phyloP scores from a whole-genome alignment of 1,140 invertebrate genomes.

The Microplitis demolitor region DNA sequence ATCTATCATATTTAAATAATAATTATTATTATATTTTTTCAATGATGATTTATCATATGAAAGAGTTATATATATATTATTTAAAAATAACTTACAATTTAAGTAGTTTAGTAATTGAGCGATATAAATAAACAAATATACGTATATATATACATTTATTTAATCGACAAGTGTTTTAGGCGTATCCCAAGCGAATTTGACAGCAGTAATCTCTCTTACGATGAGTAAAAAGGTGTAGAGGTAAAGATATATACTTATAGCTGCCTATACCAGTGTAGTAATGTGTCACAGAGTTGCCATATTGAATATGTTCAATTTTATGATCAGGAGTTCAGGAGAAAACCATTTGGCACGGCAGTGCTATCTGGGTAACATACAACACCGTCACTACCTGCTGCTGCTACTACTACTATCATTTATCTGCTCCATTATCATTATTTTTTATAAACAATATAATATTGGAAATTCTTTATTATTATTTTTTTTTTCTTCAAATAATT shows the following conservation, averaged over 20 bases:
- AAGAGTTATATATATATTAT: no score
- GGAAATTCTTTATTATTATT: no score
- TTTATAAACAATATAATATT: no score
- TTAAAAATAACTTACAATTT: background rate
- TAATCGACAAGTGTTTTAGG: conserved; percentile 41
- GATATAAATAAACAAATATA: background rate
- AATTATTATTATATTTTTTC: no score
- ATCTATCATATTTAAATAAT: no score
- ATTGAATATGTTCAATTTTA: conserved; percentile 37
- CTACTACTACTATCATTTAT: background rate
- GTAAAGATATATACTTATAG: no score
- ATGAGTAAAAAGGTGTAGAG: no score
- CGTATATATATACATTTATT: no score
- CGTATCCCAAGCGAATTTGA: conserved; percentile 57
- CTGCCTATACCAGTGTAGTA: conserved; percentile 11
- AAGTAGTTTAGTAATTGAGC: background rate
- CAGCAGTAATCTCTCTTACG: conserved; percentile 35
- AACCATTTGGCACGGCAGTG: background rate
- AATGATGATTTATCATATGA: no score
- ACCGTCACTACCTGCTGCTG: background rate
- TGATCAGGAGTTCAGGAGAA: background rate
- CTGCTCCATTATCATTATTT: no score
- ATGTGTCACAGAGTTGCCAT: conserved; percentile 54
- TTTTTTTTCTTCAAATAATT: no score
- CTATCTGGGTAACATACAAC: background rate